Evolutionary conservation across 2,888 invertebrate species (phyloP).

Genomic region (Agrenia bidenticulata): DNA sequence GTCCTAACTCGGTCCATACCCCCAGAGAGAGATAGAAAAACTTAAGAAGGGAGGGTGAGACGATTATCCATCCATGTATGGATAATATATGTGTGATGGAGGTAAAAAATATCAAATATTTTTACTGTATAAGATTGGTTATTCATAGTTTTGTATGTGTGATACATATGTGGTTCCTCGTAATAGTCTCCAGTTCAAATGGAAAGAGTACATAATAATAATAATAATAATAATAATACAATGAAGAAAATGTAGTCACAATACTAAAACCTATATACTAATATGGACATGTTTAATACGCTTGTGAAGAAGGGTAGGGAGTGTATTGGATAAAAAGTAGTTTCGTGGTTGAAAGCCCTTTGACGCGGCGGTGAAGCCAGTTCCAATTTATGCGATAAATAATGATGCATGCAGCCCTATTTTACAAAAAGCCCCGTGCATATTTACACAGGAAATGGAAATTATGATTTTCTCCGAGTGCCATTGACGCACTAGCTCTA

Average conservation of each 20-base stretch:
- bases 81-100: background rate
- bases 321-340: slow-evolving; percentile 49
- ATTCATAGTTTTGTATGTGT: too few relatives aligned
- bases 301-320: slow-evolving; percentile 27
- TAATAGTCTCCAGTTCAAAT: background rate
- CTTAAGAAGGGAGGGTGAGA: slow-evolving; percentile 1
- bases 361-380: slow-evolving; percentile 45
- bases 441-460: slow-evolving; percentile 53
- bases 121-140: slow-evolving; percentile 6
- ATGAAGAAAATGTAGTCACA: slow-evolving; percentile 6
- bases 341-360: slow-evolving; percentile 51
- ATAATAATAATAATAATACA: slow-evolving; percentile 1
- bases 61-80: slow-evolving; percentile 5
- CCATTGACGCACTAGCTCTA: slow-evolving; percentile 52
- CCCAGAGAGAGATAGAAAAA: background rate
- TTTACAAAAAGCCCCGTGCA: slow-evolving; percentile 36
- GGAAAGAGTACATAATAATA: slow-evolving; percentile 10
- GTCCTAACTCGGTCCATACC: background rate
- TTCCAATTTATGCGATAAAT: slow-evolving; percentile 52
- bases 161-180: background rate
- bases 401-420: slow-evolving; percentile 49
- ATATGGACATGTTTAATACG: too few relatives aligned
- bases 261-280: too few relatives aligned
- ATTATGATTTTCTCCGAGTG: slow-evolving; percentile 54
- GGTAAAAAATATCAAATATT: slow-evolving; percentile 8